Conservation (phyloP, 2,797 vertebrate species). For the Scolopax bukidnonensis region DNA sequence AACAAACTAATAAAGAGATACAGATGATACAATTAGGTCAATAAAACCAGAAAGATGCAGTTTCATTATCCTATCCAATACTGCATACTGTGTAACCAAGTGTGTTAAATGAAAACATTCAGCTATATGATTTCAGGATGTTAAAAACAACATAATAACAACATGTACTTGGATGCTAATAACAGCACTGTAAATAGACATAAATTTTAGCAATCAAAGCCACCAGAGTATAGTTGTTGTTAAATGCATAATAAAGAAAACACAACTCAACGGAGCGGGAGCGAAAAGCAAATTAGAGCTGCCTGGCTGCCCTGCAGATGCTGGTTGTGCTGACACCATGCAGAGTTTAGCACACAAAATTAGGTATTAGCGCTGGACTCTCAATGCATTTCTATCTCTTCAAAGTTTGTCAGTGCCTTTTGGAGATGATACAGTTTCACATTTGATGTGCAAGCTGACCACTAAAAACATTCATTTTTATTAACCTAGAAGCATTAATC, state of each 20-base stretch:
- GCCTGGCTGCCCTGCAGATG: neutral
- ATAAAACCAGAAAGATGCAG: slow-evolving; percentile 1
- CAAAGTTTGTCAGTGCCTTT: neutral
- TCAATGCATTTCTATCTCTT: neutral
- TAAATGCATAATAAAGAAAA: slow-evolving; percentile 7
- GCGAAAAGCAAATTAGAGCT: neutral
- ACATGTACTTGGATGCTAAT: neutral
- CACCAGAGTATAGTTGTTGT: neutral
- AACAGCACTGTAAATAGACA: slow-evolving; percentile 21
- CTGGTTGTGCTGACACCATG: neutral
- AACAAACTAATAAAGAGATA: neutral
- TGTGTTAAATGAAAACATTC: slow-evolving; percentile 18
- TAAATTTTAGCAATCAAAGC: slow-evolving; percentile 20
- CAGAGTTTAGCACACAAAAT: neutral
- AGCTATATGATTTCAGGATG: neutral
- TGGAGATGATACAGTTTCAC: neutral
- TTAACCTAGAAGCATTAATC: neutral
- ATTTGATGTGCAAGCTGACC: neutral
- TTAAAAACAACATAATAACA: slow-evolving; percentile 48
- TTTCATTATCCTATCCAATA: slow-evolving; percentile 1
- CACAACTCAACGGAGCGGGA: neutral
- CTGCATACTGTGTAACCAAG: neutral
- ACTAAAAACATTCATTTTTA: neutral
- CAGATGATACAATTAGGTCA: slow-evolving; percentile 1
- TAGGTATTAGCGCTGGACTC: neutral